phyloP scores from a whole-genome alignment of 1,140 invertebrate genomes.

The Fopius arisanus region DNA sequence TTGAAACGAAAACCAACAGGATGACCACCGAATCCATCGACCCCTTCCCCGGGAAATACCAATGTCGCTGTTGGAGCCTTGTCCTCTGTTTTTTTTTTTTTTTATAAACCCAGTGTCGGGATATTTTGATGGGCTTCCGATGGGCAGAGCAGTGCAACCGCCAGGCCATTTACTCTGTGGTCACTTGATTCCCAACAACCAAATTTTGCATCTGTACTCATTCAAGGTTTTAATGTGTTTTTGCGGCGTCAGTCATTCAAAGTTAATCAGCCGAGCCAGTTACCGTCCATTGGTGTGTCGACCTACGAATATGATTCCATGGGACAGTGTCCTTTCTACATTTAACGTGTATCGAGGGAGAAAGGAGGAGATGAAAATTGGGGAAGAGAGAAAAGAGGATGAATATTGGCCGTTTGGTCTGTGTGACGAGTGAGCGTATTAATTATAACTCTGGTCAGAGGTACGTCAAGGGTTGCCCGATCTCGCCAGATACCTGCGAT shows the following conservation, averaged over 20 bases:
- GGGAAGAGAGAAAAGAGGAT: slow-evolving; percentile 17
- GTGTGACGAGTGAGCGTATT: slow-evolving; percentile 60
- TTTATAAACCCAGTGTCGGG: slow-evolving; percentile 35
- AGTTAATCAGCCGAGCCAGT: slow-evolving; percentile 60
- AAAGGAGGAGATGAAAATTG: background rate
- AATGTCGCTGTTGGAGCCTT: slow-evolving; percentile 22
- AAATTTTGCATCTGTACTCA: slow-evolving; percentile 65
- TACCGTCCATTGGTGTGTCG: slow-evolving; percentile 41
- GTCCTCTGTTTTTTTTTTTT: background rate
- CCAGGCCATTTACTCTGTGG: slow-evolving; percentile 62
- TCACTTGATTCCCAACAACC: slow-evolving; percentile 62
- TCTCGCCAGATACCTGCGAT: slow-evolving; percentile 58
- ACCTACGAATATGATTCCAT: slow-evolving; percentile 16
- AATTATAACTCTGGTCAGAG: slow-evolving; percentile 65
- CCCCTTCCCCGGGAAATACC: background rate
- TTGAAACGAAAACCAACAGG: slow-evolving; percentile 35
- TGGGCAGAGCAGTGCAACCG: slow-evolving; percentile 46
- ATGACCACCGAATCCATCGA: slow-evolving; percentile 34
- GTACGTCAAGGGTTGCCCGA: slow-evolving; percentile 59
- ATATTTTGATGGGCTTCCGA: slow-evolving; percentile 54
- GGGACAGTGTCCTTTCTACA: slow-evolving; percentile 33
- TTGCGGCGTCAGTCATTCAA: slow-evolving; percentile 65
- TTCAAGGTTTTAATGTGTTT: slow-evolving; percentile 66
- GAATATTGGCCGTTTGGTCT: slow-evolving; percentile 54
- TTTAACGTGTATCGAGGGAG: background rate